Evolutionary conservation across 2,888 invertebrate species (phyloP), one percentile per base, ranked within the genome.

Genomic region (Eristalis pertinax): DNA sequence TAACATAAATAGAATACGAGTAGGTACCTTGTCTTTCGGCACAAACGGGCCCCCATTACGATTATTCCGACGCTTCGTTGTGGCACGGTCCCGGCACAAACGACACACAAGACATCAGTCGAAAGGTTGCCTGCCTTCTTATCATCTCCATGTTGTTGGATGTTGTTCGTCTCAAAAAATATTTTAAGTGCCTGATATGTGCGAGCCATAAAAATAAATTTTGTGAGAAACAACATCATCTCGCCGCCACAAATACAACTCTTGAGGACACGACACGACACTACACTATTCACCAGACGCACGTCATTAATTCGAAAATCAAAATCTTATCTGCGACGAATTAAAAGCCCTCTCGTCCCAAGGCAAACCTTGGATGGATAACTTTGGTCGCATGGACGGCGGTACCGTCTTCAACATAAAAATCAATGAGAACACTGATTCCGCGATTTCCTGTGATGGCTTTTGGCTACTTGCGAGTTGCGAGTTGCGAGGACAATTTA

Each of bases 241-340:
- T 80, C 22, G 56, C 70, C 62, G 43, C 64, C 68, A 62, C 62
- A 62, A 73, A 78, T 74, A 78, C 64, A 13, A 72, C 64, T 68
- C 58, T 29, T 56, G 56, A 26, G 70, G 63, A 77, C 82, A 74
- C 78, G 63, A 77, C 82, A 74, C 78, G 29, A 79, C 64, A 79
- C 74, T 60, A 86, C 86, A 87, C 86, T 87, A 87, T 83, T 83
- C 79, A 84, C 70, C 68, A 79, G 75, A 75, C 75, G 83, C 84
- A 87, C 84, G 58, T 87, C 87, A 87, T 87, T 84, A 87, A 87
- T 87, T 87, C 87, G 84, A 75, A 87, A 87, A 87, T 87, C 87
- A 79, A 84, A 87, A 80, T 87, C 87, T 87, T 87, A 87, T 87
- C 87, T 79, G 38, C 63, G 68, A 87, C 72, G 87, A 87, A 87